A percentile compares a stretch with the other conserved stretches of the same genome.
Evolutionary conservation across 1,140 invertebrate genomes (phyloP).

Genomic region (Nylanderia fulva): DNA sequence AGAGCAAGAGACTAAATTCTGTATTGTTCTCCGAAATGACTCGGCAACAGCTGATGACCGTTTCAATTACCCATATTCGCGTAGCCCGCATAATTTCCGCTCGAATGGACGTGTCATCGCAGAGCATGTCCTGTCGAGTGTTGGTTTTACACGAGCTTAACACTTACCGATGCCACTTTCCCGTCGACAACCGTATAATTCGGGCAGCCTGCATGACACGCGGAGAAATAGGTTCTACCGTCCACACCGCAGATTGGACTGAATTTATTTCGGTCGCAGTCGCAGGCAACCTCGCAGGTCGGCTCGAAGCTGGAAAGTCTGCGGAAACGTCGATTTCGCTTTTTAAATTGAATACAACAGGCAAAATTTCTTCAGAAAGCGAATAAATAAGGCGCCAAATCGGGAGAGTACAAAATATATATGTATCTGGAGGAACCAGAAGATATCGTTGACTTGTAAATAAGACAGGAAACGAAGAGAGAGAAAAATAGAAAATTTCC

Average conservation of each 20-base stretch:
- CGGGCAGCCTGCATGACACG: slow-evolving; percentile 95
- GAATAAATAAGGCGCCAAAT: slow-evolving; percentile 6
- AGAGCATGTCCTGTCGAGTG: background rate
- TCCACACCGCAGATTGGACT: slow-evolving; percentile 93
- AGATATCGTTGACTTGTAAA: slow-evolving; percentile 47
- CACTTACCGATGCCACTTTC: slow-evolving; percentile 87
- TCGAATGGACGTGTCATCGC: slow-evolving; percentile 5
- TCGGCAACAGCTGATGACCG: slow-evolving; percentile 7
- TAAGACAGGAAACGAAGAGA: background rate
- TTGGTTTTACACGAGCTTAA: background rate
- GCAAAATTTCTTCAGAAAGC: background rate
- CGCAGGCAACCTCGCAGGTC: slow-evolving; percentile 89
- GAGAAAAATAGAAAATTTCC: background rate
- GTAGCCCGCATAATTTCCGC: slow-evolving; percentile 21
- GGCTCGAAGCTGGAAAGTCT: slow-evolving; percentile 86
- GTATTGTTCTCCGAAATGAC: background rate
- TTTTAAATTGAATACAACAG: background rate
- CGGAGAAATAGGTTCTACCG: slow-evolving; percentile 93
- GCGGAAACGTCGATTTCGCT: background rate
- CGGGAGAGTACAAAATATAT: slow-evolving; percentile 1
- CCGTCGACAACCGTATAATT: slow-evolving; percentile 88
- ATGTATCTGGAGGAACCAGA: slow-evolving; percentile 6
- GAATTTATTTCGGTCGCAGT: slow-evolving; percentile 92
- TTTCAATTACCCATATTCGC: slow-evolving; percentile 43
- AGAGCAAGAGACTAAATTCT: background rate